Evolutionary conservation across 2,113 vertebrate species (phyloP).

Genomic region (Coptodon rendalli): DNA sequence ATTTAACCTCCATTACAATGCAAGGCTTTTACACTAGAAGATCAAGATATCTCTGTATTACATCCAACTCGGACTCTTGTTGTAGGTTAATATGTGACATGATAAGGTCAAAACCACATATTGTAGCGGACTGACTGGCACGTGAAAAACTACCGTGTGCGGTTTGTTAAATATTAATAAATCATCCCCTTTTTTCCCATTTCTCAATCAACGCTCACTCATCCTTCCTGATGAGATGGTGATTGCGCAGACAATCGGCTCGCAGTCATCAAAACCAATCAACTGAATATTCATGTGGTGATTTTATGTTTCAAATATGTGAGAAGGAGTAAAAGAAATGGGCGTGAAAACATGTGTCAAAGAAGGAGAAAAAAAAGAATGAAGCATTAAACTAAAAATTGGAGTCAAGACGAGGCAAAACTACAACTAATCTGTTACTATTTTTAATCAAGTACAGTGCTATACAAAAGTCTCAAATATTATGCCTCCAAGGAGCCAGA

Average conservation of each 20-base stretch:
- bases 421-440: background rate
- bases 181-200: background rate
- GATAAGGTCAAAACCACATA: background rate
- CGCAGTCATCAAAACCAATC: slow-evolving; percentile 17
- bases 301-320: slow-evolving; percentile 9
- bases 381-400: background rate
- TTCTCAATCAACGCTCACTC: background rate
- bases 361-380: background rate
- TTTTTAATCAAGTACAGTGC: background rate
- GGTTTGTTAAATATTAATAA: background rate
- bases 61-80: background rate
- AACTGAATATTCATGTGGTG: slow-evolving; percentile 32
- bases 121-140: background rate
- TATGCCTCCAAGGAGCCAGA: background rate
- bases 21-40: background rate
- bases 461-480: background rate
- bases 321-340: background rate
- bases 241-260: slow-evolving; percentile 20
- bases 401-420: background rate
- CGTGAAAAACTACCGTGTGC: background rate
- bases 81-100: background rate
- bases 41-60: background rate
- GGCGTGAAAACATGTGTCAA: background rate
- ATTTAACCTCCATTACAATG: background rate
- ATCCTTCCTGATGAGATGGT: slow-evolving; percentile 8